Evolutionary conservation across 2,888 invertebrate genomes (phyloP).

Genomic region (Callyntrura guangdongensis): DNA sequence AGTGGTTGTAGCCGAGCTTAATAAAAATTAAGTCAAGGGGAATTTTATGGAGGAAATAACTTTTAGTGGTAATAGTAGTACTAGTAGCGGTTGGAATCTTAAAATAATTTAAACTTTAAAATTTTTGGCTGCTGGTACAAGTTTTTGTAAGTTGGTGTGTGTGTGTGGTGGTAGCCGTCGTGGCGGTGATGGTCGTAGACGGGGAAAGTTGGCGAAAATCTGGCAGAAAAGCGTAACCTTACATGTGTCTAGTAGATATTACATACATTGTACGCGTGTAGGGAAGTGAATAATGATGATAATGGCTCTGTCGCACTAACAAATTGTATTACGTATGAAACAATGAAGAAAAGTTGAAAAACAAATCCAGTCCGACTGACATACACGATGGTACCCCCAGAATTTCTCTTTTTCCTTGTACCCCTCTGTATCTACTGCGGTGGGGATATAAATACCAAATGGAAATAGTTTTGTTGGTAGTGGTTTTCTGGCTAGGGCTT

Average conservation of each 20-base stretch:
- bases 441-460: constrained; percentile 13
- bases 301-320: background rate
- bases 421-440: background rate
- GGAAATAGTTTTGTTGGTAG: constrained; percentile 51
- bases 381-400: too few species aligned
- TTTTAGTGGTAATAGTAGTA: background rate
- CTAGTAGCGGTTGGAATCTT: background rate
- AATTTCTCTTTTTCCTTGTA: background rate
- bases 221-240: background rate
- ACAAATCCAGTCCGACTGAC: constrained; percentile 17
- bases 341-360: constrained; percentile 28
- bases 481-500: background rate
- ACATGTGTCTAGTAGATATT: too few species aligned
- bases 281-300: constrained; percentile 12
- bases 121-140: background rate
- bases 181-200: background rate
- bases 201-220: background rate
- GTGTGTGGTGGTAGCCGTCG: too few species aligned
- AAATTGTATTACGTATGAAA: constrained; percentile 22
- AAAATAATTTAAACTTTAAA: constrained; percentile 29
- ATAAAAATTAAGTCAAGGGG: constrained; percentile 52
- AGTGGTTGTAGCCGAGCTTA: background rate
- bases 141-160: too few species aligned
- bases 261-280: too few species aligned
- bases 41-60: constrained; percentile 24